These are phyloP conservation scores for Ahaetulla prasina DNA, from an alignment of 2,113 vertebrate genomes.

Conservation along the genomic window DNA sequence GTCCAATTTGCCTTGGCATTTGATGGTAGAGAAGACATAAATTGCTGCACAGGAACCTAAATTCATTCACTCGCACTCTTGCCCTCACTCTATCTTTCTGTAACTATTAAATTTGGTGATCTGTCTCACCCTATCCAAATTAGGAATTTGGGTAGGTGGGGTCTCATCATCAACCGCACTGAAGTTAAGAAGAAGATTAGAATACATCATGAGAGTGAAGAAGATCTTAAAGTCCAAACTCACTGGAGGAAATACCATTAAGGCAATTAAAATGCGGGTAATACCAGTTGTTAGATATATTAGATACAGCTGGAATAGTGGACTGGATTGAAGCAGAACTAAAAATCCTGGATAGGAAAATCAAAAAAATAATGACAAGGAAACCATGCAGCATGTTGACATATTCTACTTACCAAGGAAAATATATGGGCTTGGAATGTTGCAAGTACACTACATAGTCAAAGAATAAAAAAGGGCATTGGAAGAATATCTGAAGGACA, in stretches of 20 bases:
- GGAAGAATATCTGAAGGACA: neutral
- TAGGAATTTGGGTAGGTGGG: neutral
- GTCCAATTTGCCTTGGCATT: neutral
- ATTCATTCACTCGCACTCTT: neutral
- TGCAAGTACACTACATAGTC: neutral
- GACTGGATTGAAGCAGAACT: neutral
- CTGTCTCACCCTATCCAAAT: neutral
- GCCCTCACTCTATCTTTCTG: neutral
- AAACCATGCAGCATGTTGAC: neutral
- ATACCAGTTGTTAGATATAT: neutral
- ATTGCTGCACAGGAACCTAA: neutral
- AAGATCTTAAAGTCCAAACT: neutral
- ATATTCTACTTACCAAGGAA: neutral
- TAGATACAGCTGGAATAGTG: neutral
- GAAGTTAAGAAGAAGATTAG: neutral
- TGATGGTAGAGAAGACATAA: constrained; percentile 23
- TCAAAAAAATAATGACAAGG: neutral
- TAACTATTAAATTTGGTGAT: neutral
- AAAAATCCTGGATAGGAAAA: neutral
- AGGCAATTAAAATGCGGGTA: neutral
- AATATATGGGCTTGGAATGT: neutral
- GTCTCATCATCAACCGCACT: neutral
- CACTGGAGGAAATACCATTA: neutral
- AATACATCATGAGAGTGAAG: neutral
- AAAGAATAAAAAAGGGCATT: neutral